Evolutionary conservation across 2,113 vertebrate species (phyloP).

Genomic region (Esox niger): DNA sequence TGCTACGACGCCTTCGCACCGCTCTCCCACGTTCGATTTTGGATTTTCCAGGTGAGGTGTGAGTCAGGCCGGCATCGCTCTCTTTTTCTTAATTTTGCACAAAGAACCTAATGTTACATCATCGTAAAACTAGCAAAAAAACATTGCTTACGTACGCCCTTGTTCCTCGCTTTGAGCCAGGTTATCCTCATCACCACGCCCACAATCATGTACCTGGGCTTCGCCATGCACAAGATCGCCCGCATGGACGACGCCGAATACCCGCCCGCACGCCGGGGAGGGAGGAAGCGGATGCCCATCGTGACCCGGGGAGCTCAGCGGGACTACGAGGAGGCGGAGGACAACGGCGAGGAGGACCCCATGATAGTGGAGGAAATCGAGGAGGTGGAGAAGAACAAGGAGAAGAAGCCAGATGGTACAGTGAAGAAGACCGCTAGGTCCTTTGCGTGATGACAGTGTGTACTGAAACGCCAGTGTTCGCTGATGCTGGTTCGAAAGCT

Average conservation of each 20-base stretch:
- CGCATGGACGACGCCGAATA: constrained; percentile 66
- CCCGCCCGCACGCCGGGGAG: constrained; percentile 16
- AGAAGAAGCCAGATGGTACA: constrained; percentile 6
- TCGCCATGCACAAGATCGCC: constrained; percentile 84
- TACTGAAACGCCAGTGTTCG: no score
- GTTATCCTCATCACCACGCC: constrained; percentile 84
- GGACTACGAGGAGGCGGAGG: constrained; percentile 83
- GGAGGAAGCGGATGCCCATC: constrained; percentile 60
- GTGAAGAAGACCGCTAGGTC: constrained; percentile 37
- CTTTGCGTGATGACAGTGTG: no score
- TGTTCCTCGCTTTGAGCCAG: constrained; percentile 16
- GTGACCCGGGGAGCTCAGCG: constrained; percentile 67
- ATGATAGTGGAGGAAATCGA: constrained; percentile 85
- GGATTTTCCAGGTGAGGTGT: constrained; percentile 81
- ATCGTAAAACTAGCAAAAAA: no score
- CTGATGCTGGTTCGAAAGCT: no score
- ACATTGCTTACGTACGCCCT: no score
- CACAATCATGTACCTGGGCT: constrained; percentile 85
- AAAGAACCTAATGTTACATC: no score
- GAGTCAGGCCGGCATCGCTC: no score
- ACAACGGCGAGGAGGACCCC: constrained; percentile 83
- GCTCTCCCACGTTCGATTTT: constrained; percentile 84
- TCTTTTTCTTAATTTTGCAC: no score
- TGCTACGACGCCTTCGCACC: constrained; percentile 86
- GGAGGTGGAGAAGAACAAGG: constrained; percentile 64